Conservation (phyloP, 2,797 vertebrate genomes). For the Manis pentadactyla region DNA sequence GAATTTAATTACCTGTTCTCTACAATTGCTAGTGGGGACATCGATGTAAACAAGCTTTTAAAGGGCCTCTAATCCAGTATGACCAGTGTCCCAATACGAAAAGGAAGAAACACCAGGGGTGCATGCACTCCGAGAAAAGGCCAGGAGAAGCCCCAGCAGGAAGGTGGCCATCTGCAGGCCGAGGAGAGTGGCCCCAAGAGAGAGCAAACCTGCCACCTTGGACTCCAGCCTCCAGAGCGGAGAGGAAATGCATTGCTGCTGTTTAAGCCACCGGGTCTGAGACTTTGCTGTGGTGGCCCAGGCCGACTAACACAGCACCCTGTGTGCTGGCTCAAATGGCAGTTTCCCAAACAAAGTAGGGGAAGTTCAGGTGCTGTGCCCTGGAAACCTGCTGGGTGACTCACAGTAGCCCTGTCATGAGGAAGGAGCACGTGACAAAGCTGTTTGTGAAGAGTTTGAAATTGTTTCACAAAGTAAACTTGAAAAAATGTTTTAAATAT, state of each 20-base stretch:
- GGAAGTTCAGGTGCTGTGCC: neutral
- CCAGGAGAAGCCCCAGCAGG: neutral
- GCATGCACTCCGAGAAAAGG: neutral
- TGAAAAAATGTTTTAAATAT: constrained; percentile 22
- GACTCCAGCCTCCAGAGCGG: constrained; percentile 6
- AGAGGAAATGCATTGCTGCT: neutral
- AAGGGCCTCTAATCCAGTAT: neutral
- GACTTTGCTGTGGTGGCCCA: neutral
- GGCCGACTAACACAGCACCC: neutral
- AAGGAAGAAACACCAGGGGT: neutral
- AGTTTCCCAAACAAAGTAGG: neutral
- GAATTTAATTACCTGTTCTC: constrained; percentile 16
- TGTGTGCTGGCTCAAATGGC: neutral
- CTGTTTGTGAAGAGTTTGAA: neutral
- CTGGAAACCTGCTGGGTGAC: neutral
- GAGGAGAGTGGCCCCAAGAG: neutral
- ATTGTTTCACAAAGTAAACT: constrained; percentile 12
- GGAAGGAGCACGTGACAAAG: constrained; percentile 10
- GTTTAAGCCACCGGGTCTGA: neutral
- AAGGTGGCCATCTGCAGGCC: neutral
- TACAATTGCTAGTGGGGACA: neutral
- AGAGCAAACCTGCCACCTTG: neutral
- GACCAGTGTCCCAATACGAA: neutral
- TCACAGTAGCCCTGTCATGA: neutral
- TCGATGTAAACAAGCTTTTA: neutral